Evolutionary conservation across 2,888 invertebrate genomes (phyloP).

Genomic region (Euclidia mi): DNA sequence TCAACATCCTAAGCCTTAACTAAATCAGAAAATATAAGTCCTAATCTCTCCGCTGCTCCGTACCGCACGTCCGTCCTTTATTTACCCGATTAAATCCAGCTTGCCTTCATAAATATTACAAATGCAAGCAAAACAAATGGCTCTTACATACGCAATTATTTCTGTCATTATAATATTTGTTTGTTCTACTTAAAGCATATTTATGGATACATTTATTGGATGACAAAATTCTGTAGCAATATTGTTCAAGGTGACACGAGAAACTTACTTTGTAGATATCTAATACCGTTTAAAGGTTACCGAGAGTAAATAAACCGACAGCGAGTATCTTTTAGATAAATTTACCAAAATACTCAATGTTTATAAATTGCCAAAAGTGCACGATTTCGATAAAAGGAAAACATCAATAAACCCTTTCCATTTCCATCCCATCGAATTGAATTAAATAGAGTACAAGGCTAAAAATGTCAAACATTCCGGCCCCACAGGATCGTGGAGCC

Average conservation of each 20-base stretch:
- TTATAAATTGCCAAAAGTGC: neutral
- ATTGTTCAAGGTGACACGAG: slow-evolving; percentile 35
- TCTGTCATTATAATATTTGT: neutral
- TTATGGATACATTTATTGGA: slow-evolving; percentile 15
- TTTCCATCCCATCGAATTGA: neutral
- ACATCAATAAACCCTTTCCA: neutral
- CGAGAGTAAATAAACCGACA: neutral
- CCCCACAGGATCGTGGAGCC: neutral
- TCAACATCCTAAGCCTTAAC: slow-evolving; percentile 10
- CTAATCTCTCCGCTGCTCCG: slow-evolving; percentile 43
- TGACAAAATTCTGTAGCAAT: slow-evolving; percentile 26
- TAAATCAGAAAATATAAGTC: slow-evolving; percentile 31
- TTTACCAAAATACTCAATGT: neutral
- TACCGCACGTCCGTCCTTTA: slow-evolving; percentile 44
- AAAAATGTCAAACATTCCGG: slow-evolving; percentile 7
- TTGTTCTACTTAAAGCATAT: slow-evolving; percentile 23
- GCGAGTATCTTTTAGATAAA: neutral
- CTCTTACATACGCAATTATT: slow-evolving; percentile 21
- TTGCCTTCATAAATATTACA: slow-evolving; percentile 38
- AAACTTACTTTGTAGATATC: slow-evolving; percentile 5
- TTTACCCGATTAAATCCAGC: slow-evolving; percentile 37
- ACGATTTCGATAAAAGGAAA: neutral
- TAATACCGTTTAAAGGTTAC: neutral
- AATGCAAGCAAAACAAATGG: slow-evolving; percentile 24
- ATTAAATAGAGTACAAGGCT: neutral